Conservation (phyloP, 2,113 vertebrate genomes). For the Propithecus coquereli region DNA sequence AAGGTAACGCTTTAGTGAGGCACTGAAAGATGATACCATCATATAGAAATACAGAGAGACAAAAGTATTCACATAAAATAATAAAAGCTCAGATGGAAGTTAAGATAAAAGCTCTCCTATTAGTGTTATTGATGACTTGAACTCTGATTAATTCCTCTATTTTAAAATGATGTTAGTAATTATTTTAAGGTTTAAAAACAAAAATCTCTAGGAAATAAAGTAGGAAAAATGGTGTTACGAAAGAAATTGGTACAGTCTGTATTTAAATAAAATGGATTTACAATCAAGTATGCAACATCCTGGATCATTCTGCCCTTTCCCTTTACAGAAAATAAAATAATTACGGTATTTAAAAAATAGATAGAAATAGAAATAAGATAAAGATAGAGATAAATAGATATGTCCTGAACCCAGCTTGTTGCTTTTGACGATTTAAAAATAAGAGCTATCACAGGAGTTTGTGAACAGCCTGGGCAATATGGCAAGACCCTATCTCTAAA, state of each 20-base stretch:
- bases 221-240: not conserved
- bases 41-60: not conserved
- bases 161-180: constrained; percentile 12
- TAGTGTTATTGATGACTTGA: not conserved
- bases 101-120: not conserved
- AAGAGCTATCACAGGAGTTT: not conserved
- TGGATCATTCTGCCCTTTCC: not conserved
- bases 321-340: not conserved
- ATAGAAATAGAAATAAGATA: not conserved
- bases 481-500: not conserved
- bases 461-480: not conserved
- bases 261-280: constrained; percentile 2
- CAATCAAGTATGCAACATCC: not conserved
- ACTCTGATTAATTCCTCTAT: not conserved
- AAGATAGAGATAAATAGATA: not conserved
- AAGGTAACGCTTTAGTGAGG: not conserved
- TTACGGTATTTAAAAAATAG: not conserved
- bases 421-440: constrained; percentile 15
- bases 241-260: not conserved
- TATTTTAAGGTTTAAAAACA: constrained; percentile 26
- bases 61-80: not conserved
- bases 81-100: not conserved
- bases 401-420: not conserved
- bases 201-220: not conserved
- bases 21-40: not conserved